A percentile compares a stretch with the other conserved stretches of the same genome.
Conservation (phyloP, 2,888 invertebrate genomes). For the Plagiodera versicolora region DNA sequence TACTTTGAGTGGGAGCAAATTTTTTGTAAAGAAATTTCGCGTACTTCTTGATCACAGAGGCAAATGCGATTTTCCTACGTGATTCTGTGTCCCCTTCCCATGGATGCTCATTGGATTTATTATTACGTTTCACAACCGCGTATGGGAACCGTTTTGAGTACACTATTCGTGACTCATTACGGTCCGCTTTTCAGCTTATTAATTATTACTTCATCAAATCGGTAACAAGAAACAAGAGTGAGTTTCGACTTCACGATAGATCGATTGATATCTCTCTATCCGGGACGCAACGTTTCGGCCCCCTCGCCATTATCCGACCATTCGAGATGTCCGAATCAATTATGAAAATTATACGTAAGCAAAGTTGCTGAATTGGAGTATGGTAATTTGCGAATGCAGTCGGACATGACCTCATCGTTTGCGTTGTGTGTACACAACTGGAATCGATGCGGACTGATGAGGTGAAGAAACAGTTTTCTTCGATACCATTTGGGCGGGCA, state of each 20-base stretch:
- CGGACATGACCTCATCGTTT: slow-evolving; percentile 21
- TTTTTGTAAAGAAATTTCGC: too few relatives aligned
- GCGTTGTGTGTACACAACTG: neutral
- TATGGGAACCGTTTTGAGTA: neutral
- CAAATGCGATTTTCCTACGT: too few relatives aligned
- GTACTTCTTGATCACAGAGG: too few relatives aligned
- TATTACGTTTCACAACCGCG: too few relatives aligned
- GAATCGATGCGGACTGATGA: neutral
- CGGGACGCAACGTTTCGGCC: slow-evolving; percentile 7
- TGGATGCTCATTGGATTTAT: too few relatives aligned
- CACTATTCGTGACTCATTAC: neutral
- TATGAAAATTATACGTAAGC: slow-evolving; percentile 28
- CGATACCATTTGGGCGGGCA: neutral
- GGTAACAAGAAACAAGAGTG: too few relatives aligned
- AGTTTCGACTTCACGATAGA: neutral
- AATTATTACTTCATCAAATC: neutral
- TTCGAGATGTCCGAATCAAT: slow-evolving; percentile 27
- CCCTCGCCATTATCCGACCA: slow-evolving; percentile 19
- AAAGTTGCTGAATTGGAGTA: slow-evolving; percentile 22
- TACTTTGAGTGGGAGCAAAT: too few relatives aligned
- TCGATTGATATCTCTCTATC: slow-evolving; percentile 15
- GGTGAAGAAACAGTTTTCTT: slow-evolving; percentile 1
- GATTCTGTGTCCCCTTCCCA: too few relatives aligned
- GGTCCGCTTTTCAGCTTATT: slow-evolving; percentile 8
- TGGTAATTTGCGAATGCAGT: slow-evolving; percentile 27